Evolutionary conservation across 2,113 vertebrate genomes (phyloP).

Genomic region (Nanorana parkeri): DNA sequence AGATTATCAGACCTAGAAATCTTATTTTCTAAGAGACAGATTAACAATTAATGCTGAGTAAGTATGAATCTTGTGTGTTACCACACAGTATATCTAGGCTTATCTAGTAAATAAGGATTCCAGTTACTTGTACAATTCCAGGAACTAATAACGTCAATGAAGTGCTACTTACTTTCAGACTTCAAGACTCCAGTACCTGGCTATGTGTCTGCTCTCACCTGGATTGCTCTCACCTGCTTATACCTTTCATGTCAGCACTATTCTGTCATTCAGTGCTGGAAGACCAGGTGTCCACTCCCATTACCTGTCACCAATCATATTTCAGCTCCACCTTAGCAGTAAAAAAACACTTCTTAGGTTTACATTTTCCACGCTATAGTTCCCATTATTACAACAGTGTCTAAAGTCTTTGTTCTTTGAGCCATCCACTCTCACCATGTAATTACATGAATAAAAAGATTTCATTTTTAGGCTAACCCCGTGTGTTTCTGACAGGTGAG

Average conservation of each 20-base stretch:
- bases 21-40: background rate
- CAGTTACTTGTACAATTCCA: background rate
- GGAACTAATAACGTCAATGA: conserved; percentile 29
- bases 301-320: conserved; percentile 62
- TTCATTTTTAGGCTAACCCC: conserved; percentile 61
- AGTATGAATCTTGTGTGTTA: background rate
- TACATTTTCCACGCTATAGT: conserved; percentile 28
- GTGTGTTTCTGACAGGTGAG: conserved; percentile 6
- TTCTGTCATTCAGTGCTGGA: conserved; percentile 45
- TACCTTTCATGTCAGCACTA: conserved; percentile 45
- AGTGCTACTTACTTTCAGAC: conserved; percentile 24
- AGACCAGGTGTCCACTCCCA: conserved; percentile 54
- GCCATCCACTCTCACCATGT: conserved; percentile 59
- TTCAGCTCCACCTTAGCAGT: conserved; percentile 61
- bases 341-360: conserved; percentile 42
- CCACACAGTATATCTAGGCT: too few relatives aligned
- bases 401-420: conserved; percentile 50
- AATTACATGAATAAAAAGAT: conserved; percentile 59
- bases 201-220: conserved; percentile 59
- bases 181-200: conserved; percentile 27
- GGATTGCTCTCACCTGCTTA: conserved; percentile 55
- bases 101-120: background rate
- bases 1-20: too few relatives aligned
- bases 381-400: conserved; percentile 46
- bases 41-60: conserved; percentile 24